Evolutionary conservation across 92 coral and sea anemone species (phyloP), one percentile per base, ranked within the genome.

Genomic region (Montipora capitata): DNA sequence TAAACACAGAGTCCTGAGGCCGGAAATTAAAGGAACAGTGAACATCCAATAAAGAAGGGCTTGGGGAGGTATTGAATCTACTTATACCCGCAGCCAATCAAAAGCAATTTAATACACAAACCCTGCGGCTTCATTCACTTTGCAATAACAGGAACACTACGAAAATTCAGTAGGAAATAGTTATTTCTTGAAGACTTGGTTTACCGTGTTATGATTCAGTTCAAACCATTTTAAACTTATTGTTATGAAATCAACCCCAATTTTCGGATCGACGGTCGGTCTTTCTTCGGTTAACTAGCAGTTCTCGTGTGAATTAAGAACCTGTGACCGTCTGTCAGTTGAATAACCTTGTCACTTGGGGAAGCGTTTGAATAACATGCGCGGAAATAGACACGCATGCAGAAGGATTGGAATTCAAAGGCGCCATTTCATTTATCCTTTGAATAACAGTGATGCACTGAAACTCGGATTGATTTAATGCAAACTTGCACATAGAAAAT

Each of bases 21-120:
- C 87, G 87, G 87, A 83, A 83, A 83, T 83, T 83, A 83, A 83
- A 83, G 79, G 4, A 43, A 43, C 48, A 57, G 80, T 83, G 79
- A 68, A 68, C 59, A 72, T 83, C 80, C 69, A 83, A 83, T 83
- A 52, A 83, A 63, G 72, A 72, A 73, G 61, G 61, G 72, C 44
- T 56, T 44, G 56, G 87, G 87, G 11, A 48, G 58, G 40, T 7
- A 5, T 42, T 38, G 16, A 17, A 3, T 3, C 71, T 57, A 51
- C 1, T 9, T 11, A 38, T 52, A 40, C 12, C 49, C n/a, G 48
- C 77, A 52, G 10, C 84, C 85, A 68, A 81, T 81, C 54, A 69
- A 68, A 48, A 81, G 40, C 77, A 51, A 51, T 49, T 81, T 76
- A 0, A 51, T 51, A 51, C n/a, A 18, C 44, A 14, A 17, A 48